These are phyloP conservation scores for Paralvinella palmiformis DNA, from an alignment of 1,140 invertebrate genomes.

Conservation along the genomic window DNA sequence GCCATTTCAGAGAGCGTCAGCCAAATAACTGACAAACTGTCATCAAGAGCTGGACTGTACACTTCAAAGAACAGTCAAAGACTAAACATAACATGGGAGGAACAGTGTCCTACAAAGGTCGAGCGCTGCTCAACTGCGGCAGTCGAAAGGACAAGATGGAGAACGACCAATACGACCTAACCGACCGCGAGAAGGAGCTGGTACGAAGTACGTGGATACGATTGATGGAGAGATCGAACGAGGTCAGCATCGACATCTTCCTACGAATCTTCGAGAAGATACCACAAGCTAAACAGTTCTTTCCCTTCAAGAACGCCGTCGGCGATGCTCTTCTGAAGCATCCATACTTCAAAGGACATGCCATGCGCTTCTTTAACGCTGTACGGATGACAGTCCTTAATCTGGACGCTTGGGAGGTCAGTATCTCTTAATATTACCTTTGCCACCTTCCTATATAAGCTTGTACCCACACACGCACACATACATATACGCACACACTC, in stretches of 20 bases:
- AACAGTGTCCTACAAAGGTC: no score
- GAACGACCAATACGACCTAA: not conserved
- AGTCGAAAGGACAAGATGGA: no score
- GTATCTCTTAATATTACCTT: no score
- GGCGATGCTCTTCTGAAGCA: slow-evolving; percentile 22
- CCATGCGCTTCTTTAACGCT: slow-evolving; percentile 34
- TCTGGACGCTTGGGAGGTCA: slow-evolving; percentile 24
- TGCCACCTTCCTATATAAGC: no score
- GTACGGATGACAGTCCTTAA: slow-evolving; percentile 31
- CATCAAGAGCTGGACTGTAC: no score
- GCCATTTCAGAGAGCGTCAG: no score
- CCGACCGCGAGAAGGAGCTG: not conserved
- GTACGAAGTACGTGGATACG: not conserved
- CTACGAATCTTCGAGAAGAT: slow-evolving; percentile 26
- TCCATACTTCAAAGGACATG: slow-evolving; percentile 28
- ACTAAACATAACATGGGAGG: no score
- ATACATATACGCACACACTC: no score
- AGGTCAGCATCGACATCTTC: slow-evolving; percentile 24
- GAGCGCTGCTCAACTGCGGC: no score
- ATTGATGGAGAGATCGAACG: not conserved
- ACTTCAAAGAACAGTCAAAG: no score
- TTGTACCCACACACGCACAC: no score
- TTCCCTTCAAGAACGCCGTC: slow-evolving; percentile 23
- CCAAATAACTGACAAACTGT: no score
- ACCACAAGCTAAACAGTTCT: slow-evolving; percentile 27